Base-by-base conservation (phyloP, 1,140 invertebrate genomes). In the Ceratina australensis region DNA sequence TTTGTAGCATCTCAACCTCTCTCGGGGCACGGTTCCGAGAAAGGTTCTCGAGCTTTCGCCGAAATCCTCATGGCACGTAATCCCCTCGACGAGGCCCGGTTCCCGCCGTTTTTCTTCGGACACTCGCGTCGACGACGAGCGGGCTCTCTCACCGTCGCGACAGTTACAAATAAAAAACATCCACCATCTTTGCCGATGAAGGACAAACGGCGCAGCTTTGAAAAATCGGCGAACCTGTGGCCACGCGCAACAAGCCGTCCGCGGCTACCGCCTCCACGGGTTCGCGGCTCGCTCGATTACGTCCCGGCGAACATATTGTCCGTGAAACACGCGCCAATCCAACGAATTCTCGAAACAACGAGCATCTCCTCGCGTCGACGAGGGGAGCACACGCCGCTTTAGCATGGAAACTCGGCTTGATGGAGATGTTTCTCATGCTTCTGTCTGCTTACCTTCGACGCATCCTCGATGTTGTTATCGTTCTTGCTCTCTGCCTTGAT, bases 401-500 rank as follows among this genome's bases (percentile, higher is more conserved):
- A 78, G 90, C 90, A 90, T 91, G 89, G 87, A 91, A 91, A 91
- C 90, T 90, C 90, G 88, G 89, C 90, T 91, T 91, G 90, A 90
- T 83, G 87, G 86, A 81, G 82, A 69, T 73, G 82, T 88, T 89
- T 87, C 72, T 67, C 61, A 26, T 24, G 57, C 52, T 85, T 83
- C 68, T 47, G 60, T 57, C 28, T 16, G 66, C 89, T 91, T 89
- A 93, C 92, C 92, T 92, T 92, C 63, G 89, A 82, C 59, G 84
- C 86, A 84, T 91, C 90, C 61, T 93, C 93, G 82, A 93, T 88
- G 78, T 89, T 92, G 81, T 92, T 93, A 79, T 93, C 93, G 82
- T 86, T 93, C 89, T 93, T 93, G 67, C 77, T 91, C 72, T 93
- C 93, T 78, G 91, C 88, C 87, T 93, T 93, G 69, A 91, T 87